A percentile compares a stretch with the other conserved stretches of the same genome.
Conservation (phyloP, 2,797 vertebrate species). For the Sebastes trivittatus region DNA sequence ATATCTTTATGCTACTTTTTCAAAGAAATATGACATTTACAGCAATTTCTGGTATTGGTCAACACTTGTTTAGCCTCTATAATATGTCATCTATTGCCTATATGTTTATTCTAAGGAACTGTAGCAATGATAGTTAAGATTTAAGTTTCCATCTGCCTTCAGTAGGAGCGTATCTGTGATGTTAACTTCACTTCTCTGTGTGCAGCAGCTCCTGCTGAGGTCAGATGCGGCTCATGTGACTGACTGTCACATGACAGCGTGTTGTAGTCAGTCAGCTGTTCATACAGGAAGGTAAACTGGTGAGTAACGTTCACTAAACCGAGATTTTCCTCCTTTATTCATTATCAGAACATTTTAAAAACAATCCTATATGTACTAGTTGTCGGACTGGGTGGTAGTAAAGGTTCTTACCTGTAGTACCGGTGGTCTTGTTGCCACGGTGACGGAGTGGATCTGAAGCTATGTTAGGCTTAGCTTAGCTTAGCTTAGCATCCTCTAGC, state of each 20-base stretch:
- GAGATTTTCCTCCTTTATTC: not conserved
- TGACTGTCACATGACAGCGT: slow-evolving; percentile 81
- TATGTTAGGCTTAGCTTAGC: slow-evolving; percentile 20
- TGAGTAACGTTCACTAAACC: slow-evolving; percentile 40
- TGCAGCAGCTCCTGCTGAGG: not conserved
- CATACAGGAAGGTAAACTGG: slow-evolving; percentile 28
- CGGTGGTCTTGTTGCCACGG: not conserved
- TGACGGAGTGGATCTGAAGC: not conserved
- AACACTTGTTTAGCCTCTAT: not conserved
- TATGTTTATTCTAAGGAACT: not conserved
- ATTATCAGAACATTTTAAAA: no score
- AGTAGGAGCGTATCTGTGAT: not conserved
- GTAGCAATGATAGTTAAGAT: no score
- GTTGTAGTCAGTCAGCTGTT: slow-evolving; percentile 72
- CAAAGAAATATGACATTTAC: not conserved
- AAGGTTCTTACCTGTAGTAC: not conserved
- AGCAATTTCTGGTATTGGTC: not conserved
- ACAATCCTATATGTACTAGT: no score
- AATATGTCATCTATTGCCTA: not conserved
- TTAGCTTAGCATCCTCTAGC: slow-evolving; percentile 39
- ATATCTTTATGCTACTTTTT: not conserved
- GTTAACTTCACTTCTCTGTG: not conserved
- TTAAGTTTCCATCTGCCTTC: not conserved
- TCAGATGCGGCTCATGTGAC: slow-evolving; percentile 56
- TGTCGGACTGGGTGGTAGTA: not conserved